Base-by-base conservation (phyloP, 2,797 vertebrate species). In the Microctenopoma lineatum region DNA sequence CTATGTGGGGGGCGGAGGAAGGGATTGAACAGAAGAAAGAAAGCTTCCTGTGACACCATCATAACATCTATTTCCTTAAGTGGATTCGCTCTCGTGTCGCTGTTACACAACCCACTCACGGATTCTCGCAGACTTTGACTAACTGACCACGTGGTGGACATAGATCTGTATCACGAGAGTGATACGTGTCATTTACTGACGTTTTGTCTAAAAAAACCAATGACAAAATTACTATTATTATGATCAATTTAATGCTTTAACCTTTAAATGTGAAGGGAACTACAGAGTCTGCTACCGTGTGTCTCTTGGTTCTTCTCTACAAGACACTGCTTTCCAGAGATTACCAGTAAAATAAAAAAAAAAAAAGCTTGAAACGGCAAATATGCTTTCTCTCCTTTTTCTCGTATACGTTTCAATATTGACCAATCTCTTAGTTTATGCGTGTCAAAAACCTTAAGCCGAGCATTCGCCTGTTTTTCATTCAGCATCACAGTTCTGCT, bases 1-100 rank as follows among this genome's bases (percentile, higher is more conserved):
- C 54, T 75, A 63, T 84, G 77, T 29, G 51, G 58, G 58, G 27
- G 44, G 54, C 66, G 57, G 51, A 62, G 45, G 44, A 63, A 45
- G 46, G 41, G 27, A 16, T 42, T 27, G 16, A 48, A 10, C n/a
- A 32, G 50, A 36, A 9, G 42, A 50, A 3, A 13, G 16, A 9
- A 9, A 9, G 25, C 45, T 57, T 75, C 38, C 38, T 66, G 66
- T 60, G 46, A 65, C 59, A 26, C 58, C 36, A 73, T 54, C 36
- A 13, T 6, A 55, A 44, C 21, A 60, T 53, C 21, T 12, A 5
- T 2, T 9, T 7, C 6, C 15, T 18, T 5, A 54, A 26, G 70
- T 16, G 9, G 7, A 4, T 7, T 56, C 14, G 44, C 36, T 61
- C 26, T 32, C 18, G n/a, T 38, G 8, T 41, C 4, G 25, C n/a